phyloP scores from a whole-genome alignment of 1,140 invertebrate species.

The Mercenaria mercenaria region DNA sequence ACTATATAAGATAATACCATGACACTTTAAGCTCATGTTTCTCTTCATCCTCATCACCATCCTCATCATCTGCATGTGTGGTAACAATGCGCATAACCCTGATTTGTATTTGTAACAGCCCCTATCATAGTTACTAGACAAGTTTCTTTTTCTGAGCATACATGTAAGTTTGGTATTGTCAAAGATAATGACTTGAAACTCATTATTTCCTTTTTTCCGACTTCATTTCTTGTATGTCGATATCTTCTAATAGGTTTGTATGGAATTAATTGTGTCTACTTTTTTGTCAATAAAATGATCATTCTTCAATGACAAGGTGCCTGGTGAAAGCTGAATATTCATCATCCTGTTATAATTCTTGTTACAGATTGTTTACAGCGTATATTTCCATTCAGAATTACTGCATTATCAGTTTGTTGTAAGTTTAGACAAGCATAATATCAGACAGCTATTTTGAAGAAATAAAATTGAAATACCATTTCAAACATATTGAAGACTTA shows the following conservation, averaged over 20 bases:
- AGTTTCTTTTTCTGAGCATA: too few relatives aligned
- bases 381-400: constrained; percentile 20
- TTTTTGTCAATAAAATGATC: background rate
- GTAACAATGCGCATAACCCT: too few relatives aligned
- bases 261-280: background rate
- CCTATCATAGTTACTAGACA: too few relatives aligned
- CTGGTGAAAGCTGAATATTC: background rate
- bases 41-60: too few relatives aligned
- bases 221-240: constrained; percentile 14
- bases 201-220: background rate
- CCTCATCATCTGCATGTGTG: too few relatives aligned
- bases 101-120: too few relatives aligned
- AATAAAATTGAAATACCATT: constrained; percentile 7
- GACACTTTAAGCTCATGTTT: too few relatives aligned
- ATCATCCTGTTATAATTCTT: constrained; percentile 6
- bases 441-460: constrained; percentile 22
- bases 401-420: constrained; percentile 20
- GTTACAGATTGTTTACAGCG: constrained; percentile 9
- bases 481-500: background rate
- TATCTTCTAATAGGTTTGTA: constrained; percentile 12
- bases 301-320: constrained; percentile 1
- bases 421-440: constrained; percentile 2
- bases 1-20: too few relatives aligned
- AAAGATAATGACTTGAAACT: too few relatives aligned
- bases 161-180: too few relatives aligned